These are phyloP conservation scores for Scomberomorus guttatus DNA, from an alignment of 2,797 vertebrate genomes.

Conservation along the genomic window DNA sequence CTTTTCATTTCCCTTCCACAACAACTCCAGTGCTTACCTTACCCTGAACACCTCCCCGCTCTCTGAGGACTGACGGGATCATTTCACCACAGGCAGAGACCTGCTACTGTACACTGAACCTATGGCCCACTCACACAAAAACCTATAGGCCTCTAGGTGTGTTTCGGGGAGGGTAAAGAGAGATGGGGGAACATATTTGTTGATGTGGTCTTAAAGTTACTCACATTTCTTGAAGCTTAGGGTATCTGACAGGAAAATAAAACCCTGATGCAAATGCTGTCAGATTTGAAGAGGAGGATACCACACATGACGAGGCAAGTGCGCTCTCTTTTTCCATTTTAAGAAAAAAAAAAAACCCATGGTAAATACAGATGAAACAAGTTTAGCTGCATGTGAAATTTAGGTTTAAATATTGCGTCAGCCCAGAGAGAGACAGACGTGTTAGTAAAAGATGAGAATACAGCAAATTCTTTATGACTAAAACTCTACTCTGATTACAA, in stretches of 20 bases:
- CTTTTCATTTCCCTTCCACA: slow-evolving; percentile 74
- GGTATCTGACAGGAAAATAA: slow-evolving; percentile 6
- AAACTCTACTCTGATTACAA: neutral
- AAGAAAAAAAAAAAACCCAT: neutral
- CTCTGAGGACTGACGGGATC: slow-evolving; percentile 21
- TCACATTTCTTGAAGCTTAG: neutral
- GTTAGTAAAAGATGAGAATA: neutral
- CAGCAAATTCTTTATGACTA: slow-evolving; percentile 4
- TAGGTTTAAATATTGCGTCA: slow-evolving; percentile 9
- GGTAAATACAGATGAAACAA: neutral
- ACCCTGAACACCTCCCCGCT: slow-evolving; percentile 13
- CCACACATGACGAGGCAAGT: too few species aligned
- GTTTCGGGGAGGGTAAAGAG: neutral
- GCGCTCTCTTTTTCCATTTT: too few species aligned
- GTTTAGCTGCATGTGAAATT: neutral
- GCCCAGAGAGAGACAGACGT: neutral
- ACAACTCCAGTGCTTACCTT: slow-evolving; percentile 42
- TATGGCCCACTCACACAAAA: neutral
- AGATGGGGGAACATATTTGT: too few species aligned
- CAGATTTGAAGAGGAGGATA: neutral
- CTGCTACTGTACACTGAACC: slow-evolving; percentile 11
- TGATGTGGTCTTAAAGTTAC: neutral
- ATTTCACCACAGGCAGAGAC: slow-evolving; percentile 37
- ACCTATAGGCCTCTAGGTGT: neutral
- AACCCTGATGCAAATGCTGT: neutral